Base-by-base conservation (phyloP, 2,113 vertebrate genomes). In the Brachypodius melanocephalos region DNA sequence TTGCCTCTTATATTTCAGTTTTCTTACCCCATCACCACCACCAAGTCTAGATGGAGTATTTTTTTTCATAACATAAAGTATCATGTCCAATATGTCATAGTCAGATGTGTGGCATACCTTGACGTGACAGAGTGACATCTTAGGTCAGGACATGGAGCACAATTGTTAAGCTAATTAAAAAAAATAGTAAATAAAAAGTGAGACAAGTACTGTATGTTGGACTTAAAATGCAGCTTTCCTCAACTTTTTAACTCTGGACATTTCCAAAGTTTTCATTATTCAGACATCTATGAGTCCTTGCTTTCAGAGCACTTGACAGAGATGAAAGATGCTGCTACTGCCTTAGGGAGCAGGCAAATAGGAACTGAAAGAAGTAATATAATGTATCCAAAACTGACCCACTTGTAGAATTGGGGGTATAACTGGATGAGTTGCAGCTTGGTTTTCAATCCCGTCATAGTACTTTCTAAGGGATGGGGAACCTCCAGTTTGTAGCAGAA, bases 131-230 rank as follows among this genome's bases (percentile, higher is more conserved):
- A 83, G 17, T 69, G 71, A 94, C 42, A 68, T 36, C 0, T 3
- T 42, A 29, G 52, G 11, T 91, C 57, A 89, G 69, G 55, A 69
- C 68, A 32, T 43, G 66, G 19, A 79, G 59, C 63, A 76, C 63
- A 83, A 68, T 77, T 65, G n/a, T 75, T 93, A 68, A 77, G 48
- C 18, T 88, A 91, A 80, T 94, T 82, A 40, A 12, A 89, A 92
- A 90, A 57, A 89, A 46, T 43, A 88, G 28, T 45, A 69, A 78
- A 71, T 63, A 31, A 82, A 73, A 46, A n/a, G 25, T 40, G 42
- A 90, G 38, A 46, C n/a, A 36, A 69, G 7, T 36, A 31, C 9
- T 26, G 29, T 18, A 57, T 32, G 24, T 76, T 93, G 49, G 65
- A 58, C 61, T 87, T 62, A 72, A 87, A 82, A 71, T 71, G n/a